Evolutionary conservation across 1,140 invertebrate species (phyloP), one percentile per base, ranked within the genome.

Genomic region (Leptopilina clavipes): DNA sequence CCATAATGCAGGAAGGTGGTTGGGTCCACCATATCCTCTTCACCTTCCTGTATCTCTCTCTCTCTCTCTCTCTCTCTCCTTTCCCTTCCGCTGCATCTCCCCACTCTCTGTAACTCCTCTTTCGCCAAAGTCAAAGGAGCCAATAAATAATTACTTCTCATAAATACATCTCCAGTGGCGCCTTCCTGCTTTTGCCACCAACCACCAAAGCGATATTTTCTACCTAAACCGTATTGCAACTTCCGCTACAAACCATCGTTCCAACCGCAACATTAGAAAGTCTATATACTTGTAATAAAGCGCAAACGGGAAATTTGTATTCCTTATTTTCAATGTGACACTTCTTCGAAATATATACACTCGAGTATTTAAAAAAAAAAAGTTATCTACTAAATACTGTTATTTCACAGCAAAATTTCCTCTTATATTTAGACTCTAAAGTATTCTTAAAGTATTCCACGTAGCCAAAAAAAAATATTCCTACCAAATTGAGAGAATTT

Each of bases 71-170:
- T n/a, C 19, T 19, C 19, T 10, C 48, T 31, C 48, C 14, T 52
- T 59, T 25, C 56, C 59, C 59, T 25, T 65, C 25, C 59, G 48
- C 52, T 54, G 5, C 52, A 54, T 9, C n/a, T 7, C 3, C 48
- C 9, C 18, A 0, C 48, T 52, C 18, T 17, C 52, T 6, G 10
- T 10, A 14, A 31, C 12, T 65, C 59, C 59, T 65, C 59, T 31
- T 31, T 65, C 22, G 59, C 59, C 25, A 65, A 65, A 65, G 59
- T 65, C 59, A 65, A 65, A 65, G 59, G 59, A 65, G 25, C 59
- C 59, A 65, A 65, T 65, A 65, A 65, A 65, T 65, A 65, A 65
- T 65, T 65, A 65, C 19, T 65, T 65, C 59, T 65, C 59, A 65
- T 65, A 65, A 65, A 65, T 65, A 31, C 25, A 65, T 65, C 59